Base-by-base conservation (phyloP, 2,113 vertebrate genomes). In the Aptenodytes patagonicus region DNA sequence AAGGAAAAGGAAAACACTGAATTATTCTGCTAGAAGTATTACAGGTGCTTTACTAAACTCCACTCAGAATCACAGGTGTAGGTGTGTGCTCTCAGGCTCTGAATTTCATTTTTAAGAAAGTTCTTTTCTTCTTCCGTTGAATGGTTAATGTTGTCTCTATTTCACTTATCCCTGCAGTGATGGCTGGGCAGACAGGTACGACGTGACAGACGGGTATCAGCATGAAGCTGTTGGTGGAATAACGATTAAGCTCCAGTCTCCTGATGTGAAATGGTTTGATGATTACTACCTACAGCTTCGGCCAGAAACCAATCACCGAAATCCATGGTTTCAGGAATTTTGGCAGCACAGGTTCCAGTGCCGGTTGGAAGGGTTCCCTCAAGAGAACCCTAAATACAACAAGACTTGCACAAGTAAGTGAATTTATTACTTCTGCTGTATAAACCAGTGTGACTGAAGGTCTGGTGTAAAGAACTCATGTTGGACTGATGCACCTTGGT, bases 301-400 rank as follows among this genome's bases (percentile, higher is more conserved):
- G 11, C 99, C 99, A 22, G 99, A 99, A 91, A 99, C 98, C 97
- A 99, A 99, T 93, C 98, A 96, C 13, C 98, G 99, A 83, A 99
- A 99, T 91, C 99, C 99, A 12, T 99, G 99, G 99, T 99, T 99
- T 97, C 99, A 99, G 51, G 99, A 99, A 97, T 99, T 99, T 97
- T 99, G 99, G 99, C 99, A 99, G 94, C 99, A 99, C 92, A 98
- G 98, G 46, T 99, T 99, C 97, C 99, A 99, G 95, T 99, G 99
- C 94, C 98, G 98, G 9, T 96, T 99, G 64, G 99, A 99, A 97
- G 99, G 99, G 26, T 99, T 99, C 97, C 97, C 98, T 12, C 99
- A 99, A 96, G 99, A 99, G 95, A 99, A 98, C 97, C 96, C 55
- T 95, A 99, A 99, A 97, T 99, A 98, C 97, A 99, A 99, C 98